Evolutionary conservation across 2,797 vertebrate species (phyloP), one percentile per base, ranked within the genome.

Genomic region (Austrolebias charrua): DNA sequence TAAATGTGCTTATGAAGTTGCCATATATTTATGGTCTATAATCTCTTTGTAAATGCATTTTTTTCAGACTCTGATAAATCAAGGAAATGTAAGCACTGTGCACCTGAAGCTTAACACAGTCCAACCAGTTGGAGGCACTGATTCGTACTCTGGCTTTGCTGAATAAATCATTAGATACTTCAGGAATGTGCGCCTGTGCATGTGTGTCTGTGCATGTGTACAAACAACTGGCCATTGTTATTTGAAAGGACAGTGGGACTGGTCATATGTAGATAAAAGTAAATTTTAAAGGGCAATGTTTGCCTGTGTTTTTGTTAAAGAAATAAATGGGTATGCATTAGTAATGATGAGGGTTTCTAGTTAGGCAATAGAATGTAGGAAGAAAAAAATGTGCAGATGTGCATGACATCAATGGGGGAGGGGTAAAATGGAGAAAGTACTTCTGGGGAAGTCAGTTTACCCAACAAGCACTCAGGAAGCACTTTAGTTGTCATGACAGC

Each of bases 391-490:
- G 56, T n/a, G 65, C 52, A 55, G 49, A 40, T 61, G 18, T 52
- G 69, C 47, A 71, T 52, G 49, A 60, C 29, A 55, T 65, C 58
- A 66, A 74, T 55, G 28, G 71, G 61, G 66, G 68, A 44, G 51
- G 65, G 77, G 63, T 45, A 71, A 81, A 78, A 69, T 55, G 52
- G 73, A 76, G 75, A 71, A 66, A 65, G 82, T 85, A 86, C 85
- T 85, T 87, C 81, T 77, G 76, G 75, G 85, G 80, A 85, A 80
- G 78, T 81, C 75, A 85, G 88, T 91, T 91, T 91, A 89, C 79
- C 88, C 90, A 88, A 80, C 78, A 86, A 84, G 82, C 85, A 88
- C 80, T 88, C 88, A 78, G 78, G 85, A 91, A 91, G 82, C 86
- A 88, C 82, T 92, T 89, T 86, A 88, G 82, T 78, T 87, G 79